Evolutionary conservation across 2,888 invertebrate genomes (phyloP).

Genomic region (Oscheius sp.): DNA sequence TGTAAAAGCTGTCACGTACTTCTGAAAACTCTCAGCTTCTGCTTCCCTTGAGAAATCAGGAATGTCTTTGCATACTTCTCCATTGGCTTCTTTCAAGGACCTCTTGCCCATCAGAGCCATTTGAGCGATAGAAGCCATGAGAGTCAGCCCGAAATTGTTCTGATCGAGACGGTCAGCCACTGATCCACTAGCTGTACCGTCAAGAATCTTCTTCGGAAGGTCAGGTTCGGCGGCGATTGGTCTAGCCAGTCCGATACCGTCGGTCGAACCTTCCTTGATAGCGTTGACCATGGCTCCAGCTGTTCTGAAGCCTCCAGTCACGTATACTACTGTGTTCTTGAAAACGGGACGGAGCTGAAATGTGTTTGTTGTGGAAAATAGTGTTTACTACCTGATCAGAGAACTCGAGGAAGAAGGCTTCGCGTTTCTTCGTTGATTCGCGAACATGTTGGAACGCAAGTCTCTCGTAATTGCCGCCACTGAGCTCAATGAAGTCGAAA

Average conservation of each 20-base stretch:
- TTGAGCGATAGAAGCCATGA: conserved; percentile 26
- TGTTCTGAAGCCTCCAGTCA: conserved; percentile 64
- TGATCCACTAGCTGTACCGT: not conserved
- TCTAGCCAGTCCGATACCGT: conserved; percentile 60
- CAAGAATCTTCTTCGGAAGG: conserved; percentile 30
- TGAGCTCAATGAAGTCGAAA: conserved; percentile 66
- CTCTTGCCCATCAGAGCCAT: conserved; percentile 31
- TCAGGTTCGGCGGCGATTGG: conserved; percentile 60
- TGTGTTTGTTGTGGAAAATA: not conserved
- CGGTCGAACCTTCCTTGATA: conserved; percentile 47
- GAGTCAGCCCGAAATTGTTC: not conserved
- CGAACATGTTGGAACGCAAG: conserved; percentile 51
- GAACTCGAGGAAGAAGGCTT: conserved; percentile 64
- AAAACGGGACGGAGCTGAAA: conserved; percentile 31
- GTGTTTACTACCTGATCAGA: conserved; percentile 39
- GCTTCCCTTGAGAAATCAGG: no score
- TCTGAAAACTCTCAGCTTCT: no score
- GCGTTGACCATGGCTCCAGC: conserved; percentile 58
- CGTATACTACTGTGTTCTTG: conserved; percentile 41
- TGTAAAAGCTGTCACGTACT: no score
- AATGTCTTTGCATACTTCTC: conserved; percentile 5
- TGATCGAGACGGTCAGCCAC: conserved; percentile 14
- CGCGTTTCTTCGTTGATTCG: conserved; percentile 61
- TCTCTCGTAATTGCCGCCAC: conserved; percentile 64
- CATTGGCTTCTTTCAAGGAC: conserved; percentile 42